phyloP scores from a whole-genome alignment of 2,797 vertebrate species.

The Danio tinwini region DNA sequence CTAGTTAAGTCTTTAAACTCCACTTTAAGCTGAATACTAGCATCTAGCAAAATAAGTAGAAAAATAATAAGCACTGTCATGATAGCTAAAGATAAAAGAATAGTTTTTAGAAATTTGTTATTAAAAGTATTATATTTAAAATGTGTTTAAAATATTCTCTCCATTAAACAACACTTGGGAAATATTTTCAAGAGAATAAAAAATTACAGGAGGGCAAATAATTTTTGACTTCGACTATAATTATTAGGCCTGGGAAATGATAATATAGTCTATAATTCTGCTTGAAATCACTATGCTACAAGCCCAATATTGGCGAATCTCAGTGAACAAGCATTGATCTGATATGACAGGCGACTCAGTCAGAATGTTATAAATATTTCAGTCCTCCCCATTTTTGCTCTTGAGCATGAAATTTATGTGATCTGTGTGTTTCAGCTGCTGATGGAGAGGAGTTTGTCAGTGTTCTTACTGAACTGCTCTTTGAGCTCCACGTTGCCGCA shows the following conservation, averaged over 20 bases:
- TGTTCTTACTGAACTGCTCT: constrained; percentile 93
- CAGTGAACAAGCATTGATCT: constrained; percentile 20
- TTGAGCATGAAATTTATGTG: constrained; percentile 26
- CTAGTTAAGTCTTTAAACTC: no score
- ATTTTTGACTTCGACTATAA: neutral
- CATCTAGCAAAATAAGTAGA: no score
- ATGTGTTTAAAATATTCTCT: no score
- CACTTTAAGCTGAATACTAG: no score
- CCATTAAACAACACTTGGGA: no score
- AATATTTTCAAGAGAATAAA: no score
- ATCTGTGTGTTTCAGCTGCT: constrained; percentile 66
- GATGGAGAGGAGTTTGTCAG: constrained; percentile 90
- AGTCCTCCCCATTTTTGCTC: constrained; percentile 7
- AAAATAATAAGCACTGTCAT: no score
- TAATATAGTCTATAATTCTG: neutral
- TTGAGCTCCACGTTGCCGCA: constrained; percentile 94
- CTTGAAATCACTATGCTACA: neutral
- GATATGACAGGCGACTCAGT: neutral
- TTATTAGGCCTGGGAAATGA: neutral
- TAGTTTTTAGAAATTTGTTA: no score
- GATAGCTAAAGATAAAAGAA: no score
- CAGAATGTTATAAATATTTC: constrained; percentile 29
- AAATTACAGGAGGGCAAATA: no score
- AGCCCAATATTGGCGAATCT: constrained; percentile 2
- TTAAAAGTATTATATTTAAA: no score